Conservation (phyloP, 2,113 vertebrate species). For the Pterocles burchelli region DNA sequence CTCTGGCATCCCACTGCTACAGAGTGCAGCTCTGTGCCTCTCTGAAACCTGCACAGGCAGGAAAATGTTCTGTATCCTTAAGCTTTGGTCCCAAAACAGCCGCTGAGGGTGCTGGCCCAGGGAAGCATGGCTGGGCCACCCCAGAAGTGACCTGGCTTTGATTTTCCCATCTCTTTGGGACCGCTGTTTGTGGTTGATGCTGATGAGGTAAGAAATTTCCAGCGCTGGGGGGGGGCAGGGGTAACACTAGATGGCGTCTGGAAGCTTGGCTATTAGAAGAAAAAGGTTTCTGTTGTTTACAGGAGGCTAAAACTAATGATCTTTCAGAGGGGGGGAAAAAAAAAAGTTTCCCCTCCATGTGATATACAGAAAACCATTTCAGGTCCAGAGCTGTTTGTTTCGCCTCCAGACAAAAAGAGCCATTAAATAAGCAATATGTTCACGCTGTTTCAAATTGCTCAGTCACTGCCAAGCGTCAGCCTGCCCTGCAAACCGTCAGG, state of each 20-base stretch:
- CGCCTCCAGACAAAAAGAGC: neutral
- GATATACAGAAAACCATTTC: neutral
- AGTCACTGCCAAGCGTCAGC: neutral
- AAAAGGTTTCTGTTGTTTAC: neutral
- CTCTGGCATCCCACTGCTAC: neutral
- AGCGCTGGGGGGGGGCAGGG: neutral
- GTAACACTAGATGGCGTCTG: slow-evolving; percentile 49
- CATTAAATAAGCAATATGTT: neutral
- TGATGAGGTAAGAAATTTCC: neutral
- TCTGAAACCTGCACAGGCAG: neutral
- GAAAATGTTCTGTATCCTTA: neutral
- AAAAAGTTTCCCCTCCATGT: neutral
- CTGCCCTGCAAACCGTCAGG: neutral
- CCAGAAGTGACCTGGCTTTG: neutral
- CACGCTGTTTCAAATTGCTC: neutral
- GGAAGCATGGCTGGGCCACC: neutral
- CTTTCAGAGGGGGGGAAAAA: rapidly evolving
- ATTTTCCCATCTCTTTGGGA: neutral
- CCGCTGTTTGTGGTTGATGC: rapidly evolving
- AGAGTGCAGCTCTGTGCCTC: neutral
- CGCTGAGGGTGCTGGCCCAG: neutral
- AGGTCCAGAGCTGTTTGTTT: neutral
- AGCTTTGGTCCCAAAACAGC: neutral
- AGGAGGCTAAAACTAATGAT: neutral
- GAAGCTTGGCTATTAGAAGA: neutral